phyloP scores from a whole-genome alignment of 1,140 invertebrate genomes.

The Hirudo medicinalis region DNA sequence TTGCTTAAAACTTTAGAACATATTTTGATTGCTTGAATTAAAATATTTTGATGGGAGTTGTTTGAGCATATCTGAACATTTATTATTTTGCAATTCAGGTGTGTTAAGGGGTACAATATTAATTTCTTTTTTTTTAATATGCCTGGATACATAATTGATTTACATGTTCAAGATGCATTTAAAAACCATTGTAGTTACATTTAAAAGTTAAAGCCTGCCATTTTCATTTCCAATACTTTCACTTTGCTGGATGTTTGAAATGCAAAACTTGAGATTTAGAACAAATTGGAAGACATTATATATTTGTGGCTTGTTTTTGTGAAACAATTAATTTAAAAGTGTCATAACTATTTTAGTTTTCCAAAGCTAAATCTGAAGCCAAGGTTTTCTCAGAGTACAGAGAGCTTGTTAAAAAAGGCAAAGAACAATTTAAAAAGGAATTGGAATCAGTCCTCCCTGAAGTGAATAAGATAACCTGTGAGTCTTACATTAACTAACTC shows the following conservation, averaged over 20 bases:
- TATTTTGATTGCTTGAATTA: neutral
- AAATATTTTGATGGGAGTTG: neutral
- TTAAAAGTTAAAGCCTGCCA: too few relatives aligned
- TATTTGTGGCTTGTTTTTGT: slow-evolving; percentile 8
- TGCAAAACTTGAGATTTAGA: neutral
- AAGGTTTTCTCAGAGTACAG: slow-evolving; percentile 41
- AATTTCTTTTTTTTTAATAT: too few relatives aligned
- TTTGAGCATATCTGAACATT: neutral
- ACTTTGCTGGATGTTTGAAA: neutral
- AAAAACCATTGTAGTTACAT: too few relatives aligned
- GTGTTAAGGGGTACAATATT: too few relatives aligned
- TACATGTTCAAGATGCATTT: too few relatives aligned
- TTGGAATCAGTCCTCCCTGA: slow-evolving; percentile 41
- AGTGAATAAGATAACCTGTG: slow-evolving; percentile 28
- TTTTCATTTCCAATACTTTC: neutral
- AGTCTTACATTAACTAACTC: neutral
- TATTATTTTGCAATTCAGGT: too few relatives aligned
- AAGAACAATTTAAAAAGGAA: slow-evolving; percentile 42
- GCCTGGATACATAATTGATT: too few relatives aligned
- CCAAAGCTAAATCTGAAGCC: slow-evolving; percentile 36
- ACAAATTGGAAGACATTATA: neutral
- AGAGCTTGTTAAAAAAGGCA: slow-evolving; percentile 41
- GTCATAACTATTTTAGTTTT: slow-evolving; percentile 28
- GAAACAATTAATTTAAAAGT: neutral
- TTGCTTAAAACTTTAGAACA: neutral